phyloP scores from a whole-genome alignment of 2,888 invertebrate species.

The Oithona nana region DNA sequence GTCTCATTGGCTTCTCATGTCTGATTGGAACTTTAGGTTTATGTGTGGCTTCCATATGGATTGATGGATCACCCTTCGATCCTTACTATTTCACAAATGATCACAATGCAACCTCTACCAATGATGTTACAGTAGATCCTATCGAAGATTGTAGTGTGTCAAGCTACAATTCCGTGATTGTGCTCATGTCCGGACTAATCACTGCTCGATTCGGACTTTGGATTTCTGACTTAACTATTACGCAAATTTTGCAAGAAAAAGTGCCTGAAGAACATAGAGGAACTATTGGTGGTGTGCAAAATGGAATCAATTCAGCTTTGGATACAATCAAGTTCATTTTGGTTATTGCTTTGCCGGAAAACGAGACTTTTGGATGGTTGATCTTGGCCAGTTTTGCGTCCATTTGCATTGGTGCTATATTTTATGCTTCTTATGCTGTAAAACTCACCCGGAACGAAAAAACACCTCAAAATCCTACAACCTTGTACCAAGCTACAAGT shows the following conservation, averaged over 20 bases:
- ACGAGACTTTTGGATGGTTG: constrained; percentile 29
- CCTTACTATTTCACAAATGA: neutral
- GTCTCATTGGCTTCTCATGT: constrained; percentile 20
- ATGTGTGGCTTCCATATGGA: constrained; percentile 30
- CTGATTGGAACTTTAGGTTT: constrained; percentile 25
- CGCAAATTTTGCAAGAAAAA: constrained; percentile 33
- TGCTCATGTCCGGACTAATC: constrained; percentile 3
- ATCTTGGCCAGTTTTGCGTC: neutral
- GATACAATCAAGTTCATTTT: constrained; percentile 32
- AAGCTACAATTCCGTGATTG: constrained; percentile 4
- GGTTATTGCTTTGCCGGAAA: constrained; percentile 30
- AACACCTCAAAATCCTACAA: neutral
- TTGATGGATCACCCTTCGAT: constrained; percentile 26
- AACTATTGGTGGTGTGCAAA: constrained; percentile 34
- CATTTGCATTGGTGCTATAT: neutral
- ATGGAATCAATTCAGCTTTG: constrained; percentile 33
- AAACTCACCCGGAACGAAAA: neutral
- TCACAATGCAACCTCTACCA: too few relatives aligned
- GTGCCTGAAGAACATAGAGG: constrained; percentile 32
- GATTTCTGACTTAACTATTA: constrained; percentile 34
- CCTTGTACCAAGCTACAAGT: neutral
- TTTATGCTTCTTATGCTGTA: neutral
- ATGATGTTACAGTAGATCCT: neutral
- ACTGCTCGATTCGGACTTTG: constrained; percentile 29
- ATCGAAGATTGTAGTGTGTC: neutral